Base-by-base conservation (phyloP, 2,113 vertebrate species). In the Charadrius vociferus region DNA sequence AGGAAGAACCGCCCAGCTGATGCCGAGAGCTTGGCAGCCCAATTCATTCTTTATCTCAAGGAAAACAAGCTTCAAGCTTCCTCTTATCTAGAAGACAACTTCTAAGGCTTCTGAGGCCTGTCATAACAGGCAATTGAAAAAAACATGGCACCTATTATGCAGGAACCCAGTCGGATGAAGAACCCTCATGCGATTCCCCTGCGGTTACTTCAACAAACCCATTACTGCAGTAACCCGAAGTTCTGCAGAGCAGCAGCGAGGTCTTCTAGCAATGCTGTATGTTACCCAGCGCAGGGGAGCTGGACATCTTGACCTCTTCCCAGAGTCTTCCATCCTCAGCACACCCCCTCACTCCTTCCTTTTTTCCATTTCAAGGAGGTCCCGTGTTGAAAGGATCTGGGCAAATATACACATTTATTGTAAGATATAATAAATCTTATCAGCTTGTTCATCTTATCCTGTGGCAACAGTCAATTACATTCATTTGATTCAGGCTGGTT, bases 391-490 rank as follows among this genome's bases (percentile, higher is more conserved):
- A 96, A 95, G 79, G 43, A 92, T 77, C 67, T 0, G 0, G 32
- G 67, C 29, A 90, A 93, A 94, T 55, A 89, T 29, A 91, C 75
- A 93, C 58, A 71, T 88, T 92, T 81, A 90, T 90, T 90, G 63
- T 43, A 88, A 95, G 93, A 92, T 90, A 88, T 3, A 88, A 95
- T 94, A 97, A 90, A 93, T 92, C 82, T 95, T 95, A 97, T 93
- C 95, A 92, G 82, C 82, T 92, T 97, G 85, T 88, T 96, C 95
- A 96, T 96, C 92, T 95, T 86, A 74, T 86, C 82, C 90, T 81
- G 74, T 74, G 82, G 73, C 71, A 94, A 95, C 70, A 93, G 86
- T 91, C 90, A 94, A 77, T 96, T 96, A 94, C 0, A 1, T 83
- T 90, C 66, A 91, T 68, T 93, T 86, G 85, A 88, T 68, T 96